Evolutionary conservation across 2,113 vertebrate genomes (phyloP).

Genomic region (Cyanocitta stelleri): DNA sequence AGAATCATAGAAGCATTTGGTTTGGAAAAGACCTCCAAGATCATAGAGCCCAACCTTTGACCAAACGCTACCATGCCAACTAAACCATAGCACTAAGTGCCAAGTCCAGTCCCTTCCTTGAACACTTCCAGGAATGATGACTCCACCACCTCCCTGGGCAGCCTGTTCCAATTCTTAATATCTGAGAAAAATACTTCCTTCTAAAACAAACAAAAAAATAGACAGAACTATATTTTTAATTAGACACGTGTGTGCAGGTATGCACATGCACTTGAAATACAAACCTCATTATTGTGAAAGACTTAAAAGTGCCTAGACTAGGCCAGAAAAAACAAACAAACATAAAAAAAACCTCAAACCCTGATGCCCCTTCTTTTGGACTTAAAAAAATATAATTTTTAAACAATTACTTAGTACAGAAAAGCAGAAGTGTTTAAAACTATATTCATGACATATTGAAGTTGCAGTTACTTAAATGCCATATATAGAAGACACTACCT

Average conservation of each 20-base stretch:
- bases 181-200: not conserved
- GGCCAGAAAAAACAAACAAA: not conserved
- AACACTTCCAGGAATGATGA: not conserved
- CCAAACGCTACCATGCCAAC: not conserved
- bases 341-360: not conserved
- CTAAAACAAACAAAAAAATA: not conserved
- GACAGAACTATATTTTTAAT: not conserved
- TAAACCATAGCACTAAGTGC: not conserved
- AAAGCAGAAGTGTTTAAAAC: not conserved
- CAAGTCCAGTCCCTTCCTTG: not conserved
- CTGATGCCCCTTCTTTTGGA: not conserved
- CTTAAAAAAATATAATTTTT: not conserved
- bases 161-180: not conserved
- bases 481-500: not conserved
- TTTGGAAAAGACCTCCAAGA: not conserved
- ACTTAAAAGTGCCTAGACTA: not conserved
- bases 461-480: not conserved
- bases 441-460: not conserved
- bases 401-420: not conserved
- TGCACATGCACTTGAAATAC: not conserved
- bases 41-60: not conserved
- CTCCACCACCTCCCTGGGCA: not conserved
- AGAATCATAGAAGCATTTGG: not conserved
- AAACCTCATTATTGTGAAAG: not conserved
- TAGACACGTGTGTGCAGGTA: fast-evolving